These are phyloP conservation scores for Lerista edwardsae DNA, from an alignment of 2,797 vertebrate species.

Conservation along the genomic window DNA sequence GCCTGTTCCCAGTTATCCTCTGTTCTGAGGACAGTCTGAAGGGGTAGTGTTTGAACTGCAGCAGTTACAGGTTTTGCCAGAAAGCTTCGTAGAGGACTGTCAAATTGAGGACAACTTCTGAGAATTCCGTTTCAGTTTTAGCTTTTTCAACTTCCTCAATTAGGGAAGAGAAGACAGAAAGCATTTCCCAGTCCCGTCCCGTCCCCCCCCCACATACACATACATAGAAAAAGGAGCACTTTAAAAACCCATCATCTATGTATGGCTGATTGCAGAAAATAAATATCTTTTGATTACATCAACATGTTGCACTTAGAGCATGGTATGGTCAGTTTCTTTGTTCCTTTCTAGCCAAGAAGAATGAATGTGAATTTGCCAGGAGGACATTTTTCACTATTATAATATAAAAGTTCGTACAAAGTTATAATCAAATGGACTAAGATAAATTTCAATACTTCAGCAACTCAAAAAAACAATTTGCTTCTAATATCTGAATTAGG, in stretches of 20 bases:
- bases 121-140: slow-evolving; percentile 1
- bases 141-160: slow-evolving; percentile 34
- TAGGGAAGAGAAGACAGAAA: slow-evolving; percentile 46
- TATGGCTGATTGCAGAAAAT: slow-evolving; percentile 44
- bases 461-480: slow-evolving; percentile 66
- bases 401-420: slow-evolving; percentile 64
- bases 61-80: slow-evolving; percentile 10
- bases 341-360: slow-evolving; percentile 60
- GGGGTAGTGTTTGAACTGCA: slow-evolving; percentile 27
- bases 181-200: background rate
- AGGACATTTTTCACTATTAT: slow-evolving; percentile 50
- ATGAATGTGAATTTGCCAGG: slow-evolving; percentile 50
- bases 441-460: slow-evolving; percentile 59
- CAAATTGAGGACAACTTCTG: background rate
- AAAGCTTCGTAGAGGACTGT: slow-evolving; percentile 21
- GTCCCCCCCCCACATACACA: slow-evolving; percentile 23
- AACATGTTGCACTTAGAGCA: slow-evolving; percentile 49
- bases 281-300: slow-evolving; percentile 26
- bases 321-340: slow-evolving; percentile 58
- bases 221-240: slow-evolving; percentile 41
- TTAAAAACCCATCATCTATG: slow-evolving; percentile 50
- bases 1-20: slow-evolving; percentile 22
- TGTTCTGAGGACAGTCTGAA: slow-evolving; percentile 37
- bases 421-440: slow-evolving; percentile 48
- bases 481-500: slow-evolving; percentile 62